Base-by-base conservation (phyloP, 2,888 invertebrate genomes). In the Ennomos fuscantarius region DNA sequence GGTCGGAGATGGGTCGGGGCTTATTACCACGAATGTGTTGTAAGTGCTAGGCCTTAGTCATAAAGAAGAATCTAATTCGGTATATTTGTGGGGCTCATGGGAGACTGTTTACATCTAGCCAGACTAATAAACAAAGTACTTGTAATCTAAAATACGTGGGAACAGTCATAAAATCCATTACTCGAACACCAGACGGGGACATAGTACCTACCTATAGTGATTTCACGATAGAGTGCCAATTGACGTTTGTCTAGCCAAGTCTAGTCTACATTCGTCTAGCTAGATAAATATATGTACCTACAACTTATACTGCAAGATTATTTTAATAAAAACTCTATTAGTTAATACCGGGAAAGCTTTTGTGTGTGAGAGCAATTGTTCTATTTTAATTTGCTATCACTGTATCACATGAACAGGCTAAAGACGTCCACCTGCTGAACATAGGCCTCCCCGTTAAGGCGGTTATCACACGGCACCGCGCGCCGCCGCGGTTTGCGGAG, bases 131-230 rank as follows among this genome's bases (percentile, higher is more conserved):
- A 47, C 41, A 52, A 44, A 58, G 44, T 45, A 45, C 35, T 48
- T 55, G 24, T 39, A 34, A 36, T 35, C 42, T 52, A 39, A 55
- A 54, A 44, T 47, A 56, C 46, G 47, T 53, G 52, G 40, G 52
- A 52, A 63, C 31, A 42, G 35, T 36, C 51, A 45, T 60, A 47
- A 54, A 57, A 51, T 33, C 47, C 48, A 50, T 50, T 47, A 53
- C 40, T 13, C 37, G 51, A 50, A 41, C 12, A 40, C 34, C 52
- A 50, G 43, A 50, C 32, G 11, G 43, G 41, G n/a, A 9, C 13
- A 1, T 45, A 45, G 15, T 45, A 50, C 45, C 15, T 35, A 48
- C 8, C 10, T 33, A 33, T 11, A 49, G 11, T 55, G 55, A 55
- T 48, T 55, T 34, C 39, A 49, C 32, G 43, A 48, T 33, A 11